A percentile compares a stretch with the other conserved stretches of the same genome.
Evolutionary conservation across 2,888 invertebrate genomes (phyloP).

Genomic region (Gibbula magus): DNA sequence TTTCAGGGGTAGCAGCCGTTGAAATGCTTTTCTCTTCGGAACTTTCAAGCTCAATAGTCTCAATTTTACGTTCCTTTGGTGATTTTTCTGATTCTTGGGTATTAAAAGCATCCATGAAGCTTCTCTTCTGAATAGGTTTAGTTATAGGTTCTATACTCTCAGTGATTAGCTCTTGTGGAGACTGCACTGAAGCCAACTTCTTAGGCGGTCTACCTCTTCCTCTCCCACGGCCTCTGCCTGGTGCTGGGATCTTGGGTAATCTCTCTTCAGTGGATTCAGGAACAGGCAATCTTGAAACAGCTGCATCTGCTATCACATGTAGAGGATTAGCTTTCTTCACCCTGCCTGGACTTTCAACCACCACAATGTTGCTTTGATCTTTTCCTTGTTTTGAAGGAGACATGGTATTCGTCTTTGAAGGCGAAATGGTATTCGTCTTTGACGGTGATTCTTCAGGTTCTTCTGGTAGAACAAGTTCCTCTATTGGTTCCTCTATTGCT

Average conservation of each 20-base stretch:
- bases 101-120: slow-evolving; percentile 20
- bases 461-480: no score
- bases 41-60: no score
- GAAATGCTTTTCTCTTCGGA: no score
- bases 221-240: background rate
- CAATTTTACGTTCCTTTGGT: no score
- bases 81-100: background rate
- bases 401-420: no score
- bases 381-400: background rate
- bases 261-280: background rate
- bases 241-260: background rate
- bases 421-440: background rate
- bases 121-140: background rate
- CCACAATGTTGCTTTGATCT: background rate
- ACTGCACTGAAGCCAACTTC: background rate
- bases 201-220: background rate
- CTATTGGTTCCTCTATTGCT: no score
- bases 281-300: background rate
- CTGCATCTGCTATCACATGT: slow-evolving; percentile 6
- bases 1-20: no score
- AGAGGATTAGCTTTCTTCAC: background rate
- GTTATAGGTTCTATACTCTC: background rate
- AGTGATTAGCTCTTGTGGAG: background rate
- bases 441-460: no score
- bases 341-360: background rate